phyloP scores from a whole-genome alignment of 1,140 invertebrate genomes.

The Chelonus insularis region DNA sequence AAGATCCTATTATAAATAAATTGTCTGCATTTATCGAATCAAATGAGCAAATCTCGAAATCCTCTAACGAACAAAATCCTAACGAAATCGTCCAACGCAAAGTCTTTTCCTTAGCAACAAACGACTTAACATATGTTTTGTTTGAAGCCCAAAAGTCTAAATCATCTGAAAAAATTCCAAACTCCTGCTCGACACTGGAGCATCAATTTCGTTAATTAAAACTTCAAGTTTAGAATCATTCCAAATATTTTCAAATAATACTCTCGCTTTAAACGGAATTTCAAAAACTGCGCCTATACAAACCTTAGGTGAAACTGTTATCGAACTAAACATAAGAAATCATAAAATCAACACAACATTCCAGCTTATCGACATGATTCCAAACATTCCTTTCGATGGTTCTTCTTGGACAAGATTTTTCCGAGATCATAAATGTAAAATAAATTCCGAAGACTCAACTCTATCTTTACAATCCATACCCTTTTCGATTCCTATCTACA shows the following conservation, averaged over 20 bases:
- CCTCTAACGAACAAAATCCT: too few species aligned
- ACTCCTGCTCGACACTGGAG: slow-evolving; percentile 28
- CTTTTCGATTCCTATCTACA: slow-evolving; percentile 4
- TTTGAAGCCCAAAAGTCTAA: slow-evolving; percentile 6
- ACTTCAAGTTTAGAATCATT: slow-evolving; percentile 15
- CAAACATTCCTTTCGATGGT: slow-evolving; percentile 26
- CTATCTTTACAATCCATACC: not conserved
- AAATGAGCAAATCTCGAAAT: too few species aligned
- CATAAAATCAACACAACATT: not conserved
- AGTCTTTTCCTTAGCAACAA: slow-evolving; percentile 1
- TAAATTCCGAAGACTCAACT: not conserved
- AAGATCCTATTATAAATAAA: too few species aligned
- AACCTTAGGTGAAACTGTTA: slow-evolving; percentile 17
- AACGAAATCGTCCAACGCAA: not conserved
- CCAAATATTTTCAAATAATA: too few species aligned
- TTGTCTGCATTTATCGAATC: too few species aligned
- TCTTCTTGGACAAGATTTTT: slow-evolving; percentile 1
- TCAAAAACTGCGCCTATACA: slow-evolving; percentile 9
- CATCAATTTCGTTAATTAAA: slow-evolving; percentile 20
- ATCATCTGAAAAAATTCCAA: slow-evolving; percentile 14
- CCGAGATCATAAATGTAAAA: slow-evolving; percentile 3
- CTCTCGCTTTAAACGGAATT: slow-evolving; percentile 21
- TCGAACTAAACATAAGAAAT: slow-evolving; percentile 7
- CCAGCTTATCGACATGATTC: slow-evolving; percentile 14
- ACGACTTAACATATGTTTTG: slow-evolving; percentile 22